Percentiles rank a stretch among this genome's conserved stretches.
phyloP scores from a whole-genome alignment of 2,113 vertebrate genomes.

The Microcebus ravelobensis region DNA sequence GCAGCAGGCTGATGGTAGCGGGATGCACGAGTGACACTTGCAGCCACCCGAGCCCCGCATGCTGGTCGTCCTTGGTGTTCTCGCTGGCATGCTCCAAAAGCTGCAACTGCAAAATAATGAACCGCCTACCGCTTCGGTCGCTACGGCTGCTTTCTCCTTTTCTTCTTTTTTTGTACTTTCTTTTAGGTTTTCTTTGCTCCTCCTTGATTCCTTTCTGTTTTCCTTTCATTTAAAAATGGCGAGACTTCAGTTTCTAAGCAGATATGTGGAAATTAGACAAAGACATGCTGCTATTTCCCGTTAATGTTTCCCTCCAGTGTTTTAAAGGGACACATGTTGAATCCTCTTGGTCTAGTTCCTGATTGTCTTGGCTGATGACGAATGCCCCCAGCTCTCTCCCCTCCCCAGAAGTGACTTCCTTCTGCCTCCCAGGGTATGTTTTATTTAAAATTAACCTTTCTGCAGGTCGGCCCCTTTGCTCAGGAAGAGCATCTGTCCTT shows the following conservation, averaged over 20 bases:
- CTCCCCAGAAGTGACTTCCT: neutral
- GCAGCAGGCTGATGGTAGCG: neutral
- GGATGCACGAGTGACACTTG: rapidly evolving
- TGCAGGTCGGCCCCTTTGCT: slow-evolving; percentile 77
- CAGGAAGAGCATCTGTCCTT: slow-evolving; percentile 74
- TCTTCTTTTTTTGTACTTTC: neutral
- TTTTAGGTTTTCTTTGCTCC: neutral
- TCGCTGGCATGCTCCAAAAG: rapidly evolving
- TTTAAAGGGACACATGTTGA: neutral
- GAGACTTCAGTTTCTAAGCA: neutral
- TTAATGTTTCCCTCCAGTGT: neutral
- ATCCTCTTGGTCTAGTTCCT: neutral
- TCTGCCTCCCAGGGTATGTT: slow-evolving; percentile 49
- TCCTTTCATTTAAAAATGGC: neutral
- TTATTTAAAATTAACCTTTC: slow-evolving; percentile 76
- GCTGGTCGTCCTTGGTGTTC: rapidly evolving
- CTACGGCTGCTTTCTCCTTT: neutral
- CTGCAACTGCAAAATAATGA: rapidly evolving
- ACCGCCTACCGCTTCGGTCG: neutral
- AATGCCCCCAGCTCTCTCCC: neutral
- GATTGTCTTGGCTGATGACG: neutral
- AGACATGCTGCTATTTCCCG: neutral
- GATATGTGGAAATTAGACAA: neutral
- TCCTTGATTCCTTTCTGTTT: neutral
- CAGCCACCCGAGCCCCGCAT: neutral